Evolutionary conservation across 2,797 vertebrate genomes (phyloP), one percentile per base, ranked within the genome.

Genomic region (Lagothrix lagotricha): DNA sequence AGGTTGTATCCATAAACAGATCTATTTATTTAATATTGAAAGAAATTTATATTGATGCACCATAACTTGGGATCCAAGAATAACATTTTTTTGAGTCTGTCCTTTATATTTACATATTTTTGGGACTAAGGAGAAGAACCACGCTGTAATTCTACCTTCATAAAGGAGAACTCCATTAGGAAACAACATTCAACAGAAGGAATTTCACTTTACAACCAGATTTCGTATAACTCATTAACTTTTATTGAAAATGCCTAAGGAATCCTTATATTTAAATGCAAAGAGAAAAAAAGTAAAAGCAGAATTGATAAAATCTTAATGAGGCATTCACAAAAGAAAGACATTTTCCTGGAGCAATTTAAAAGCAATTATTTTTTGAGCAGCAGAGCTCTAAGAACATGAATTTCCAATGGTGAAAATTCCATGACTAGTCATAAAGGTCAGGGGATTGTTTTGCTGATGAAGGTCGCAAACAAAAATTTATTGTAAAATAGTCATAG

Each of bases 251-350:
- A 85, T 64, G 50, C 13, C 76, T 48, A 88, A 93, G 10, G 36
- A 84, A 50, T 17, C 9, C 57, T 93, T 93, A 48, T 64, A 79
- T 41, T 87, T 90, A 52, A 77, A 48, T 83, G 17, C 50, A 64
- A 73, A 87, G 44, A 79, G 28, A 14, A 15, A 77, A 39, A 46
- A 77, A 26, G n/a, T 72, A 72, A 44, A 54, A 75, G 7, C 15
- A 95, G 52, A 77, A 88, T 15, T 88, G 33, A 76, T 75, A 87
- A 81, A 90, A 46, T 81, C 39, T 67, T 96, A 82, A 93, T 67
- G 88, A 90, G 67, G 81, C 81, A 85, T 80, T 61, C 13, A 48
- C 58, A 50, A 81, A 89, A 73, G 17, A 82, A 57, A 70, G 46
- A 19, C 39, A 15, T 83, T 92, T 91, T 70, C 77, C 67, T 82